Evolutionary conservation across 2,113 vertebrate species (phyloP).

Genomic region (Tretioscincus oriximinensis): DNA sequence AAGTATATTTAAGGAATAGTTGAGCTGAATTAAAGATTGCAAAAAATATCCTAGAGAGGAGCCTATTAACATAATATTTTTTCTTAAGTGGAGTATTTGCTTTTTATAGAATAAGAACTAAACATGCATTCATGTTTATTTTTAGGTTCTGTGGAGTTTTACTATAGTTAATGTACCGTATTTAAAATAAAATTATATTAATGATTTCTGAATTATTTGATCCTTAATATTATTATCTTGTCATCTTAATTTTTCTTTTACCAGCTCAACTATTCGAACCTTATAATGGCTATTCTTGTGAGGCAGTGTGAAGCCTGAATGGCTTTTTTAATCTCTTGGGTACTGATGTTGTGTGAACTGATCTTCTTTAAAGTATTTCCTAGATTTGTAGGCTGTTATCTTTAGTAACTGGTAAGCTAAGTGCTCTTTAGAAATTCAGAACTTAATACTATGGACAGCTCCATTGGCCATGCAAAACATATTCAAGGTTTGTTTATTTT

Average conservation of each 20-base stretch:
- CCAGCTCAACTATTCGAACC: neutral
- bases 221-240: neutral
- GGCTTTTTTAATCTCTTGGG: no score
- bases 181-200: neutral
- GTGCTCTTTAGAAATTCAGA: neutral
- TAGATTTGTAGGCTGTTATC: no score
- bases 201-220: neutral
- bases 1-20: neutral
- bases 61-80: neutral
- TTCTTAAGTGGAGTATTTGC: neutral
- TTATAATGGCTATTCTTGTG: neutral
- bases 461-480: neutral
- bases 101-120: neutral
- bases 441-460: conserved; percentile 18
- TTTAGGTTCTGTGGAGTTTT: neutral
- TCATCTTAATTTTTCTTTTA: neutral
- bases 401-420: neutral
- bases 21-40: neutral
- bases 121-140: neutral
- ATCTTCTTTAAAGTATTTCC: no score
- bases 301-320: no score
- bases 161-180: neutral
- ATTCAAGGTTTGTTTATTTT: no score
- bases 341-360: no score
- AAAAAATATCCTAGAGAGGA: neutral